These are phyloP conservation scores for Rhynchomys soricoides DNA, from an alignment of 2,113 vertebrate genomes.

Conservation along the genomic window DNA sequence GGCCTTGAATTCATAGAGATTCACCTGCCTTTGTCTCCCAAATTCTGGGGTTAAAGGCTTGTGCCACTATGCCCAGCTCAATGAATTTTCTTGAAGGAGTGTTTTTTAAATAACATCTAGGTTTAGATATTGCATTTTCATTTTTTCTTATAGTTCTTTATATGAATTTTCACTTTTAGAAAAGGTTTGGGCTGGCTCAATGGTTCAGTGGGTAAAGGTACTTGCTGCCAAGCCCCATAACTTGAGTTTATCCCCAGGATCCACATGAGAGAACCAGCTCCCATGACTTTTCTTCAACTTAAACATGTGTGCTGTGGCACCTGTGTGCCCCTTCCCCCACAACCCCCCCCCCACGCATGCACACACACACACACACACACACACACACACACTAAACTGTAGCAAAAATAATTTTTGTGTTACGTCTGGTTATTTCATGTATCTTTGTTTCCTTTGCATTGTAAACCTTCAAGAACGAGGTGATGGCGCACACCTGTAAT, in stretches of 20 bases:
- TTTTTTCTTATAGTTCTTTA: conserved; percentile 26
- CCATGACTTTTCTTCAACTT: background rate
- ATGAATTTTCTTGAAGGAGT: conserved; percentile 38
- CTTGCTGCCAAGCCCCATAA: background rate
- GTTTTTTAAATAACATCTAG: conserved; percentile 29
- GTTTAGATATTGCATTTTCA: conserved; percentile 22
- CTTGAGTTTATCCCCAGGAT: background rate
- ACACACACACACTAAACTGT: background rate
- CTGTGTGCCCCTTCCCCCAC: background rate
- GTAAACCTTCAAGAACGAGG: background rate
- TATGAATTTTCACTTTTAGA: conserved; percentile 23
- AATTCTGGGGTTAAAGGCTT: background rate
- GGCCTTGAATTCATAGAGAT: background rate
- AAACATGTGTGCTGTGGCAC: background rate
- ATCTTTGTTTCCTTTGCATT: conserved; percentile 35
- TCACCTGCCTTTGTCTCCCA: background rate
- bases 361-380: background rate
- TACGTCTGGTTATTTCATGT: background rate
- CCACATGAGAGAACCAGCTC: background rate
- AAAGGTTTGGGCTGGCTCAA: background rate
- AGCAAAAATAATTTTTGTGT: conserved; percentile 17
- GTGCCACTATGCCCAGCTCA: background rate
- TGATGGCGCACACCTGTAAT: background rate
- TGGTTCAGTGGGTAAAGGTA: background rate
- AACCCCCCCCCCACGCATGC: too few relatives aligned